Percentiles rank a stretch among this genome's conserved stretches.
phyloP scores from a whole-genome alignment of 2,888 invertebrate species.

The Unio pictorum region DNA sequence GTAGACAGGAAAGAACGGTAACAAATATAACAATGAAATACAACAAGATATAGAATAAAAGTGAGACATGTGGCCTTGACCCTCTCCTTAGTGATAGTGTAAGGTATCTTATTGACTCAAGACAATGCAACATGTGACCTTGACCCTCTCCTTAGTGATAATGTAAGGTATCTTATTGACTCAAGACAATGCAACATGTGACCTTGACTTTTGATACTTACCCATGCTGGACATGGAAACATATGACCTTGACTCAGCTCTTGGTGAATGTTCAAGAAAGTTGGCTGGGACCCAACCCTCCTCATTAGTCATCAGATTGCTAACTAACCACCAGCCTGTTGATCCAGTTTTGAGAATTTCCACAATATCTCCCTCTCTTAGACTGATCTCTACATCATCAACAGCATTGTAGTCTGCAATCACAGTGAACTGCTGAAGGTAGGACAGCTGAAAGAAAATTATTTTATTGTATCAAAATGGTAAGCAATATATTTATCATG shows the following conservation, averaged over 20 bases:
- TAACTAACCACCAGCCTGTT: constrained; percentile 97
- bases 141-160: too few relatives aligned
- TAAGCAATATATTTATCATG: too few relatives aligned
- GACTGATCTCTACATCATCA: constrained; percentile 90
- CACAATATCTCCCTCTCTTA: constrained; percentile 91
- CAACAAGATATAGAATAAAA: too few relatives aligned
- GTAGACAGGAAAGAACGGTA: too few relatives aligned
- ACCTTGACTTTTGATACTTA: constrained; percentile 16
- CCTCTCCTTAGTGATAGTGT: too few relatives aligned
- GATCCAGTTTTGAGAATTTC: constrained; percentile 93
- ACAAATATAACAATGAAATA: too few relatives aligned
- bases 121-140: too few relatives aligned
- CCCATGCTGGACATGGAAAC: constrained; percentile 53
- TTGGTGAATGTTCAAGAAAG: constrained; percentile 76
- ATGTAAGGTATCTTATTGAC: too few relatives aligned
- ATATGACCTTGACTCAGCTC: constrained; percentile 41
- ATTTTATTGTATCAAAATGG: too few relatives aligned
- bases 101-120: too few relatives aligned
- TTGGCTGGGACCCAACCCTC: constrained; percentile 94
- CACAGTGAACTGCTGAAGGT: constrained; percentile 84
- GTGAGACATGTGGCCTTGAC: too few relatives aligned
- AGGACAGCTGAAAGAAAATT: constrained; percentile 44
- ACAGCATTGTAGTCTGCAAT: constrained; percentile 94
- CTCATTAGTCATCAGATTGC: constrained; percentile 77
- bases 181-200: background rate